phyloP scores from a whole-genome alignment of 2,888 invertebrate genomes.

The Netelia inedita region DNA sequence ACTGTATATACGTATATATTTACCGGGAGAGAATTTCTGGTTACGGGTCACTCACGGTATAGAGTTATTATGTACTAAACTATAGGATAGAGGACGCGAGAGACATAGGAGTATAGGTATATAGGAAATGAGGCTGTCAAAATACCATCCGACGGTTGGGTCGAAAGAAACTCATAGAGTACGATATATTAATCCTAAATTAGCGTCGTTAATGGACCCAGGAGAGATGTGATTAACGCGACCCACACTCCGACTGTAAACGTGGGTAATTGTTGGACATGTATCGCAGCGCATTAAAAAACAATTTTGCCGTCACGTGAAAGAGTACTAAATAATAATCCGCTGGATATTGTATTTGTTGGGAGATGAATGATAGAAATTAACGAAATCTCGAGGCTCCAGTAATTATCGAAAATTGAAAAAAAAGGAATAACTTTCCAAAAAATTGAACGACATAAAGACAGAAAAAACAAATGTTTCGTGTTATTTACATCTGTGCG shows the following conservation, averaged over 20 bases:
- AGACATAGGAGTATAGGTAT: background rate
- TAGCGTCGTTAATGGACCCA: background rate
- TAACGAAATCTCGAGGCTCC: too few relatives aligned
- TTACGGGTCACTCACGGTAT: background rate
- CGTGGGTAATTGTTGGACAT: background rate
- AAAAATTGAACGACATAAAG: too few relatives aligned
- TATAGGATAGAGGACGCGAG: constrained; percentile 20
- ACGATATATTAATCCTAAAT: background rate
- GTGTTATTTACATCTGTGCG: too few relatives aligned
- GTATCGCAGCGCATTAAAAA: background rate
- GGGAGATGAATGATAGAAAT: too few relatives aligned
- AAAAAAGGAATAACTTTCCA: too few relatives aligned
- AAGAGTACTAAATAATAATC: too few relatives aligned
- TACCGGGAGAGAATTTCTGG: constrained; percentile 20
- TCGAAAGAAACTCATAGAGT: background rate
- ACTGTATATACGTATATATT: constrained; percentile 7
- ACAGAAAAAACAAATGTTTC: too few relatives aligned
- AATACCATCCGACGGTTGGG: background rate
- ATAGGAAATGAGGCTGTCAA: constrained; percentile 10
- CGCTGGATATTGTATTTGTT: too few relatives aligned
- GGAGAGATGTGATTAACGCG: background rate
- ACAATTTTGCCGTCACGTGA: background rate
- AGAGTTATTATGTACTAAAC: constrained; percentile 28
- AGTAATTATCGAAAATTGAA: too few relatives aligned
- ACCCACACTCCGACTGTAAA: background rate